These are phyloP conservation scores for Drosophila ambigua DNA, from an alignment of 1,140 invertebrate genomes.

Conservation along the genomic window DNA sequence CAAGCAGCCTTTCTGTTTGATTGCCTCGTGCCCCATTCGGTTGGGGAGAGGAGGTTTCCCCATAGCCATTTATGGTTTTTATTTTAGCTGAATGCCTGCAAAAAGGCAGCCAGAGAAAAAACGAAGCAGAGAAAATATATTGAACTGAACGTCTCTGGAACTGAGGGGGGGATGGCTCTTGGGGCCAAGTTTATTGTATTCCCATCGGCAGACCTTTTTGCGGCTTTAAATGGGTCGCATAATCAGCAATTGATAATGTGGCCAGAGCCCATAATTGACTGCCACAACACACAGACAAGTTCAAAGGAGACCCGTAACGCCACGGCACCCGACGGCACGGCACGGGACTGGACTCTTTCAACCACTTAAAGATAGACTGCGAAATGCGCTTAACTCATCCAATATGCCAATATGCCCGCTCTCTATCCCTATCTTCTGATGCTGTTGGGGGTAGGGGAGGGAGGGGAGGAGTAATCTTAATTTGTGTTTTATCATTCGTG, in stretches of 20 bases:
- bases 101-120: constrained; percentile 1
- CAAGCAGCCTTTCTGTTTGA: constrained; percentile 75
- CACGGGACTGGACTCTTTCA: neutral
- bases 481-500: constrained; percentile 79
- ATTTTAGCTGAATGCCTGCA: constrained; percentile 65
- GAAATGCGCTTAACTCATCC: constrained; percentile 20
- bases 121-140: constrained; percentile 2
- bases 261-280: constrained; percentile 56
- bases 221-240: constrained; percentile 60
- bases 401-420: neutral
- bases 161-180: neutral
- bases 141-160: constrained; percentile 16
- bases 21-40: constrained; percentile 50
- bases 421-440: neutral
- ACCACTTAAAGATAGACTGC: constrained; percentile 5
- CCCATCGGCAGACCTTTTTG: constrained; percentile 60
- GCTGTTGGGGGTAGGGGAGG: too few species aligned
- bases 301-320: constrained; percentile 6
- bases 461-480: constrained; percentile 32
- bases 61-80: constrained; percentile 69
- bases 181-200: constrained; percentile 37
- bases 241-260: constrained; percentile 69
- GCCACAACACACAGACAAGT: constrained; percentile 16
- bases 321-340: too few species aligned
- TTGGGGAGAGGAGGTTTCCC: constrained; percentile 15